Evolutionary conservation across 2,797 vertebrate genomes (phyloP).

Genomic region (Schizopygopsis pylzovi): DNA sequence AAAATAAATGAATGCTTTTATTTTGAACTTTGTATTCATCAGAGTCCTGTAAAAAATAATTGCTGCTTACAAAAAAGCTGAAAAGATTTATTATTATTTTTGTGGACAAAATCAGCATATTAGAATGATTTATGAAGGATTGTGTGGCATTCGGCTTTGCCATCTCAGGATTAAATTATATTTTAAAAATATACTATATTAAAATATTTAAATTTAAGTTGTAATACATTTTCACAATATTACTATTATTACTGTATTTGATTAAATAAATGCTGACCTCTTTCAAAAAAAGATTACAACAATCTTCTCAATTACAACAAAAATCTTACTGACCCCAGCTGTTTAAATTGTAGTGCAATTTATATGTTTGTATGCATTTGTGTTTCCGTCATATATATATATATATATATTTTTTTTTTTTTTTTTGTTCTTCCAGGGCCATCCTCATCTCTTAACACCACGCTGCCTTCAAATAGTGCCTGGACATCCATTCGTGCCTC

Average conservation of each 20-base stretch:
- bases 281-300: neutral
- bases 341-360: neutral
- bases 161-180: neutral
- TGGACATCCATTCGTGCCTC: conserved; percentile 99
- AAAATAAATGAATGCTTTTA: neutral
- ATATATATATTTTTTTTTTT: too few species aligned
- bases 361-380: neutral
- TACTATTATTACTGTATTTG: neutral
- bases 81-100: too few species aligned
- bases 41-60: neutral
- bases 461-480: conserved; percentile 99
- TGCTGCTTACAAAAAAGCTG: too few species aligned
- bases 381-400: neutral
- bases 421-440: conserved; percentile 80
- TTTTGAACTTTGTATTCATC: too few species aligned
- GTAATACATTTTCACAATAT: neutral
- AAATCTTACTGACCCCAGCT: neutral
- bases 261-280: neutral
- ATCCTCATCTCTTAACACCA: conserved; percentile 99
- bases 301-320: neutral
- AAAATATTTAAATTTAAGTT: neutral
- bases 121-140: too few species aligned
- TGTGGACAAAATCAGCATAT: too few species aligned
- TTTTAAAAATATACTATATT: neutral
- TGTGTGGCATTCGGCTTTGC: too few species aligned